These are phyloP conservation scores for Pomacea canaliculata DNA, from an alignment of 2,888 invertebrate species.

Conservation along the genomic window DNA sequence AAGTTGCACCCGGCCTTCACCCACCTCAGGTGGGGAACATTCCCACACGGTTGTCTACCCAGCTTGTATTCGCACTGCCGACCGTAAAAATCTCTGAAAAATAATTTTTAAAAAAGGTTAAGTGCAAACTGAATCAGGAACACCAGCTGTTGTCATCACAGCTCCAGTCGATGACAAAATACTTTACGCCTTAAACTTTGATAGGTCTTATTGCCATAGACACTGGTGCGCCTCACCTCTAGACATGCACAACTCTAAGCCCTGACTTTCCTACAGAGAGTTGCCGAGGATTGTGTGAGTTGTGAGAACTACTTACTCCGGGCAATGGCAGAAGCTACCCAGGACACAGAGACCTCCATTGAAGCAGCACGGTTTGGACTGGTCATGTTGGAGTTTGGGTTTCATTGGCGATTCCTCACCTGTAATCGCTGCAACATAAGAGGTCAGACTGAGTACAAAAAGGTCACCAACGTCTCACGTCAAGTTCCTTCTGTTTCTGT, in stretches of 20 bases:
- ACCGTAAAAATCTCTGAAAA: conserved; percentile 41
- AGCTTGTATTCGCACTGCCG: conserved; percentile 42
- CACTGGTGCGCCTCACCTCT: too few species aligned
- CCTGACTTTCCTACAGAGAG: too few species aligned
- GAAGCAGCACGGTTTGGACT: conserved; percentile 29
- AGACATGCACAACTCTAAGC: too few species aligned
- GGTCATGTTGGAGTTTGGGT: neutral
- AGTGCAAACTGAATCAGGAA: too few species aligned
- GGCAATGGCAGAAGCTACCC: conserved; percentile 41
- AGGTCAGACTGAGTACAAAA: too few species aligned
- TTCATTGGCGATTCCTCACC: neutral
- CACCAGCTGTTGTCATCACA: too few species aligned
- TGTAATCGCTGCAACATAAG: conserved; percentile 8
- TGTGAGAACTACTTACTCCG: conserved; percentile 29
- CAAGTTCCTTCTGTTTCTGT: too few species aligned
- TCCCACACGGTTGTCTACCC: conserved; percentile 37
- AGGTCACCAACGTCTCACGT: too few species aligned
- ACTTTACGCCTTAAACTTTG: too few species aligned
- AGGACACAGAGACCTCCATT: conserved; percentile 42
- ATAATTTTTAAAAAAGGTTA: neutral
- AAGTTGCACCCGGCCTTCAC: conserved; percentile 43
- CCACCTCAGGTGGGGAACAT: conserved; percentile 44
- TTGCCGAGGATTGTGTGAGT: too few species aligned
- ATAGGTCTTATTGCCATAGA: too few species aligned
- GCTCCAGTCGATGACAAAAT: too few species aligned